Conservation (phyloP, 2,113 vertebrate species). For the Heloderma charlesbogerti region DNA sequence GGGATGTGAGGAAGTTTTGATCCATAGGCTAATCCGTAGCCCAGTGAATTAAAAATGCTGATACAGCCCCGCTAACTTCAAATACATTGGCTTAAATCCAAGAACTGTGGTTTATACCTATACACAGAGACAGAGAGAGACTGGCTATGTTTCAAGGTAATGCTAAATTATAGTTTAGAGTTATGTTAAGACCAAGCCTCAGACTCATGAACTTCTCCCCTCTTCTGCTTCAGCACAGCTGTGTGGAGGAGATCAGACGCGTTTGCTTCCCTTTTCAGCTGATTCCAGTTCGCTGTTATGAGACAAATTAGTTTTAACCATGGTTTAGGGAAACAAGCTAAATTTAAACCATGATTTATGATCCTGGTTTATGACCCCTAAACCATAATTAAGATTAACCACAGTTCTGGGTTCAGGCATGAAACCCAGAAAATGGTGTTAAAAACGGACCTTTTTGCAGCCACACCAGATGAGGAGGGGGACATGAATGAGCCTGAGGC, state of each 20-base stretch:
- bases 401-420: neutral
- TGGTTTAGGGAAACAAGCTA: neutral
- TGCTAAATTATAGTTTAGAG: neutral
- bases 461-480: too few species aligned
- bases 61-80: neutral
- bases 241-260: neutral
- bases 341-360: neutral
- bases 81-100: neutral
- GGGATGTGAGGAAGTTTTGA: neutral
- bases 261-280: neutral
- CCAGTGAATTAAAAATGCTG: neutral
- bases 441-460: too few species aligned
- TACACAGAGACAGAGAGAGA: neutral
- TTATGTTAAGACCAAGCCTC: neutral
- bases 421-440: too few species aligned
- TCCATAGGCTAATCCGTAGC: neutral
- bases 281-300: neutral
- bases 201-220: too few species aligned
- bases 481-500: neutral
- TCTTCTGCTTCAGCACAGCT: too few species aligned
- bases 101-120: neutral
- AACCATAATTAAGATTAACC: neutral
- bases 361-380: neutral
- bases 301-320: neutral
- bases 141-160: neutral